Percentiles rank a stretch among this genome's conserved stretches.
Evolutionary conservation across 2,888 invertebrate species (phyloP).

Genomic region (Acleris literana): DNA sequence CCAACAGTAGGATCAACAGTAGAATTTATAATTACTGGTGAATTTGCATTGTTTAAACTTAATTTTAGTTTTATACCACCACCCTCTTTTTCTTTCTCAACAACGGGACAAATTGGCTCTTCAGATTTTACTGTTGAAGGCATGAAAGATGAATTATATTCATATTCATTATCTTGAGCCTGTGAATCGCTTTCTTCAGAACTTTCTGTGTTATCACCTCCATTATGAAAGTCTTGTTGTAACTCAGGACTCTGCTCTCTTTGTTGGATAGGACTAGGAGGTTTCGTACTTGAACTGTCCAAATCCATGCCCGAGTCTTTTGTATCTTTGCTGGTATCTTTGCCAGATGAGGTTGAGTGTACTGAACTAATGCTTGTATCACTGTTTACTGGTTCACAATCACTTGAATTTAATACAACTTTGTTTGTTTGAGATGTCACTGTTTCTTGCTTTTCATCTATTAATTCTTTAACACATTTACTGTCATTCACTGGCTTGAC

Average conservation of each 20-base stretch:
- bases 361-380: slow-evolving; percentile 63
- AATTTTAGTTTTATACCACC: slow-evolving; percentile 77
- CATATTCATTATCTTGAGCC: slow-evolving; percentile 51
- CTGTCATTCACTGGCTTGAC: slow-evolving; percentile 47
- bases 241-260: slow-evolving; percentile 48
- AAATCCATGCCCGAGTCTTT: slow-evolving; percentile 62
- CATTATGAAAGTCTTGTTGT: slow-evolving; percentile 56
- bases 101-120: slow-evolving; percentile 48
- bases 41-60: slow-evolving; percentile 77
- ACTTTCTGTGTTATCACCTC: slow-evolving; percentile 65
- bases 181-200: slow-evolving; percentile 69
- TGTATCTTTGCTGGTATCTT: slow-evolving; percentile 56
- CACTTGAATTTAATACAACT: slow-evolving; percentile 47
- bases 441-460: slow-evolving; percentile 58
- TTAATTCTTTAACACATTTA: slow-evolving; percentile 58
- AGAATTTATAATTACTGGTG: slow-evolving; percentile 78
- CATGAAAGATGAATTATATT: slow-evolving; percentile 46
- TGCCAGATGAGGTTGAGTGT: slow-evolving; percentile 53
- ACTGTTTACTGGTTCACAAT: slow-evolving; percentile 57
- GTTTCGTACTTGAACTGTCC: slow-evolving; percentile 56
- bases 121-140: slow-evolving; percentile 47
- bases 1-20: slow-evolving; percentile 78
- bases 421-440: slow-evolving; percentile 54
- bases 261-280: slow-evolving; percentile 51
- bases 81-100: slow-evolving; percentile 68